Conservation (phyloP, 2,888 invertebrate genomes). For the Hypena proboscidalis region DNA sequence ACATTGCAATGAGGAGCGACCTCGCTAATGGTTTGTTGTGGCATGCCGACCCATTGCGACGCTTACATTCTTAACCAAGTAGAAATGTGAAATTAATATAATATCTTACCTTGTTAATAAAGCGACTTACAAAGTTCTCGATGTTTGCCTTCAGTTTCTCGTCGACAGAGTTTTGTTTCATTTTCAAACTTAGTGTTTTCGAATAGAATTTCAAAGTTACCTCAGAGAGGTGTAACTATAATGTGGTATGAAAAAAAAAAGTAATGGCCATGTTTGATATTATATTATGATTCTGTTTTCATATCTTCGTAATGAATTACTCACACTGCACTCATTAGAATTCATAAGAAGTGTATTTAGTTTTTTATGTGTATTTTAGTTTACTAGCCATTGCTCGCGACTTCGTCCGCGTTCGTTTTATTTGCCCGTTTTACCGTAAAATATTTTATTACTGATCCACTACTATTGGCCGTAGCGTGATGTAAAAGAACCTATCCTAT, state of each 20-base stretch:
- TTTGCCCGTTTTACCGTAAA: too few species aligned
- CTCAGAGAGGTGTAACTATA: constrained; percentile 20
- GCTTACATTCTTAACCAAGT: constrained; percentile 41
- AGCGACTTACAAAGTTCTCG: constrained; percentile 30
- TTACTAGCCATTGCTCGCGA: too few species aligned
- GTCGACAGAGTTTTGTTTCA: constrained; percentile 25
- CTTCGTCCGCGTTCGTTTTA: too few species aligned
- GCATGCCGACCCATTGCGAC: constrained; percentile 17
- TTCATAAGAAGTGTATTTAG: too few species aligned
- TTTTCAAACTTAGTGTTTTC: constrained; percentile 19
- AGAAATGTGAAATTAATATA: constrained; percentile 49
- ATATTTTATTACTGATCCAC: too few species aligned
- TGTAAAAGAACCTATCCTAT: too few species aligned
- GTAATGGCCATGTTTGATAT: constrained; percentile 45
- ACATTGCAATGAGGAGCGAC: too few species aligned
- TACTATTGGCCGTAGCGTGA: too few species aligned
- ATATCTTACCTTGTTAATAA: constrained; percentile 30
- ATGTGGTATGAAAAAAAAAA: constrained; percentile 46
- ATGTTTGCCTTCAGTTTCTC: constrained; percentile 23
- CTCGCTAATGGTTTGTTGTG: too few species aligned
- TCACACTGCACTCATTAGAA: too few species aligned
- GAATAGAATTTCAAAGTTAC: constrained; percentile 34
- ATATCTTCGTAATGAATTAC: too few species aligned
- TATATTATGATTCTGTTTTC: constrained; percentile 40
- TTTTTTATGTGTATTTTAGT: too few species aligned